phyloP scores from a whole-genome alignment of 2,888 invertebrate species.

The Orthonychiurus folsomi region DNA sequence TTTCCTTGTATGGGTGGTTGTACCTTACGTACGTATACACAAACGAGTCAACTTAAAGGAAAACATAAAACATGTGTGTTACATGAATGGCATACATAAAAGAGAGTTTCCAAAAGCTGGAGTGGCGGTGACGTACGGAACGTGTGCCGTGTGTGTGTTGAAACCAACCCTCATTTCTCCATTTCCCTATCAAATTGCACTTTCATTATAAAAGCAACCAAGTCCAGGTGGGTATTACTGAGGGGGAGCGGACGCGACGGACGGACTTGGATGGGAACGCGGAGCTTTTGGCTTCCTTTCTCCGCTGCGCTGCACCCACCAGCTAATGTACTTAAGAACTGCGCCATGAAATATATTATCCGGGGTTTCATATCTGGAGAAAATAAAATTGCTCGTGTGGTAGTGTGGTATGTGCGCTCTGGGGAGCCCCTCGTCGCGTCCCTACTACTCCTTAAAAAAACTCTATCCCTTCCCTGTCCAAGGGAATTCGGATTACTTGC shows the following conservation, averaged over 20 bases:
- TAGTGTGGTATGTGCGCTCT: too few relatives aligned
- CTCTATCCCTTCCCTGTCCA: neutral
- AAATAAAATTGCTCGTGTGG: neutral
- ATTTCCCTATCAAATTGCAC: slow-evolving; percentile 12
- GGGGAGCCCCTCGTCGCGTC: neutral
- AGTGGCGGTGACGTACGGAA: neutral
- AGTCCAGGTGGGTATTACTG: slow-evolving; percentile 8
- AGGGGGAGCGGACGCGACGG: neutral
- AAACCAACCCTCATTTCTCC: neutral
- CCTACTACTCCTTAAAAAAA: neutral
- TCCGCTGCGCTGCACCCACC: too few relatives aligned
- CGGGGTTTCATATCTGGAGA: neutral
- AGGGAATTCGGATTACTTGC: neutral
- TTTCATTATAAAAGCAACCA: slow-evolving; percentile 13
- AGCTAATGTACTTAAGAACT: neutral
- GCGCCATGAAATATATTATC: neutral
- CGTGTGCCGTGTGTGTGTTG: neutral
- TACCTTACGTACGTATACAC: neutral
- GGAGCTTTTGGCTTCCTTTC: too few relatives aligned
- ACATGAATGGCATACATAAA: slow-evolving; percentile 17
- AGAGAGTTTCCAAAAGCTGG: slow-evolving; percentile 4
- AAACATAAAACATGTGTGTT: slow-evolving; percentile 15
- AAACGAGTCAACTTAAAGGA: neutral
- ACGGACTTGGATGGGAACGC: too few relatives aligned
- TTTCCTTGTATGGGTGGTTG: neutral